Evolutionary conservation across 64 coral and sea anemone species (phyloP), one percentile per base, ranked within the genome.

Genomic region (Platygyra sinensis): DNA sequence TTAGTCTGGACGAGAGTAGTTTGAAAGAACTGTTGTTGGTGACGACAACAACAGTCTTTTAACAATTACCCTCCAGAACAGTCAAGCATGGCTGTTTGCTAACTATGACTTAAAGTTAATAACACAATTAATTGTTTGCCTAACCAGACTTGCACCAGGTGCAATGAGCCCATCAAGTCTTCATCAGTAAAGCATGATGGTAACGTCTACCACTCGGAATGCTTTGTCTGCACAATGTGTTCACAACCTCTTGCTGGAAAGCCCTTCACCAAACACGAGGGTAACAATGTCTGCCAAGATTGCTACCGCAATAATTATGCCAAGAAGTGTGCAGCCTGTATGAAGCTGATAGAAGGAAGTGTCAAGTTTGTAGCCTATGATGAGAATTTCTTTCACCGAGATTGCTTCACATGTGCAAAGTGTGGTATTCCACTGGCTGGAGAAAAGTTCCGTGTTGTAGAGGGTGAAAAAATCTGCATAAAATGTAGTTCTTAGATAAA

Each of bases 331-430:
- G 93, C 88, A n/a, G 80, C 52, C 5, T 99, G 97, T 28, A 29
- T 88, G n/a, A 38, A 99, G 19, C 88, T 95, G 16, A 99, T 99
- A 49, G 97, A 99, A 89, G 97, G 97, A 51, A 95, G 89, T 60
- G 93, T 91, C 84, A 99, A 95, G 83, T 99, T 96, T 86, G 94
- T 99, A 27, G 94, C 94, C 57, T 99, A 99, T 62, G 91, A 93
- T 50, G 94, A 93, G 39, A 88, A 99, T 62, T 95, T 91, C 72
- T 95, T 89, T 76, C 97, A 99, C 86, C 91, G 97, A 39, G 93
- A 99, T 87, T 99, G 97, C 88, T 99, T 99, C 88, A 91, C 78
- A 22, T 99, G 97, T 86, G 59, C 72, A 36, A 99, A 87, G 38
- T 99, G 97, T 69, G 75, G 83, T 27, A 89, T 88, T 16, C 72